Conservation (phyloP, 2,797 vertebrate genomes). For the Cossypha heuglini region DNA sequence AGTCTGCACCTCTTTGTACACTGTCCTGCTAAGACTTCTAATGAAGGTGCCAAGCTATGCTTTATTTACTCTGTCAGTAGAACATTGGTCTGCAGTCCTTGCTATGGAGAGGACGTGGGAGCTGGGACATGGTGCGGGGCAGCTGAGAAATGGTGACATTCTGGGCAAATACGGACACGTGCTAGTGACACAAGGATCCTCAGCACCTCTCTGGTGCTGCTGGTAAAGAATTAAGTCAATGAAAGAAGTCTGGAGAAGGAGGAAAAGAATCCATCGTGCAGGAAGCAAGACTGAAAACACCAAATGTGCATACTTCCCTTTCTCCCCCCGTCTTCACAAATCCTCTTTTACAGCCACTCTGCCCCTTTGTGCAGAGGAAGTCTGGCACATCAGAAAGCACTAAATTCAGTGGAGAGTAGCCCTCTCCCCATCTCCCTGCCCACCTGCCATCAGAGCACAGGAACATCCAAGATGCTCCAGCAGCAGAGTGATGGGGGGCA, state of each 20-base stretch:
- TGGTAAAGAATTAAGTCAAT: background rate
- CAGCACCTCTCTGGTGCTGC: background rate
- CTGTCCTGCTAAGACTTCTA: background rate
- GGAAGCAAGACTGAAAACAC: background rate
- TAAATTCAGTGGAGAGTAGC: background rate
- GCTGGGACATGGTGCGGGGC: background rate
- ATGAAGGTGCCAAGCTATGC: background rate
- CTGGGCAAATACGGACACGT: accelerated
- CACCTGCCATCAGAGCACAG: background rate
- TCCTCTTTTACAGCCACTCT: background rate
- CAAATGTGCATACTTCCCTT: background rate
- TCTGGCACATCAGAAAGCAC: background rate
- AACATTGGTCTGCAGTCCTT: background rate
- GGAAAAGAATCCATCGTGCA: accelerated
- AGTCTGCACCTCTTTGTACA: background rate
- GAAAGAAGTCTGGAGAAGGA: background rate
- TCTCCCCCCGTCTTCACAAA: background rate
- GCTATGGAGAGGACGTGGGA: accelerated
- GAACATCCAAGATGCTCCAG: background rate
- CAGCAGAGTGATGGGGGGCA: background rate
- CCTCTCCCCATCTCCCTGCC: background rate
- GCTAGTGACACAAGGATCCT: background rate
- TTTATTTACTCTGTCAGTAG: background rate
- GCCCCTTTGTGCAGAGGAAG: background rate
- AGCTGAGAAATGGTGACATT: background rate